Base-by-base conservation (phyloP, 2,113 vertebrate species). In the Halcyon senegalensis region DNA sequence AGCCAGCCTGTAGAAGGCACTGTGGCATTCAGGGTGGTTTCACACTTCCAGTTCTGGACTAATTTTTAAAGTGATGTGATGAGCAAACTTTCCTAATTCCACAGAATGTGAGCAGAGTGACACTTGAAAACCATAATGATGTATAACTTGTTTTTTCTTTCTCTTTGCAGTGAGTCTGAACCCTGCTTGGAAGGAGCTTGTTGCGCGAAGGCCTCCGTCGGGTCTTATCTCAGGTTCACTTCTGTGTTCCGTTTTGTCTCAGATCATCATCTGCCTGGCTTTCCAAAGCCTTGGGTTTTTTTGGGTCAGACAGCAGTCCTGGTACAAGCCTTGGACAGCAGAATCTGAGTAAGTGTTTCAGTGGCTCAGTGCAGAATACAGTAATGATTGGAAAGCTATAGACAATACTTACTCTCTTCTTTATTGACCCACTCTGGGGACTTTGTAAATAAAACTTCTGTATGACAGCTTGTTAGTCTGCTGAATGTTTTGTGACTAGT, bases 141-240 rank as follows among this genome's bases (percentile, higher is more conserved):
- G 33, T 48, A 73, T 79, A 21, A 30, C 50, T 58, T 84, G 8
- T 21, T 30, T 80, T 89, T 93, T 66, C 37, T 74, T 55, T 92
- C 74, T 82, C 62, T 84, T 77, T 69, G 55, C 95, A 99, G 99
- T 99, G 99, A 99, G 99, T 98, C 98, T 99, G 97, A 99, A 99
- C 90, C 98, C 99, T 59, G 99, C 99, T 5, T 99, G 99, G 99
- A 99, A 98, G 88, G 99, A 99, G 80, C 98, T 99, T 43, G 99
- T 99, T 78, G 96, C 99, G 4, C 98, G 96, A 27, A 98, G 98
- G 55, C 99, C 99, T 58, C 99, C 99, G 1, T 99, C 99, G 24
- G 99, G 99, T 85, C 99, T 99, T 77, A 99, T 99, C 98, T 99
- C 99, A 46, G 98, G 97, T 79, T 98, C 99, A 58, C 98, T 99